Evolutionary conservation across 2,797 vertebrate species (phyloP), one percentile per base, ranked within the genome.

Genomic region (Aratinga solstitialis): DNA sequence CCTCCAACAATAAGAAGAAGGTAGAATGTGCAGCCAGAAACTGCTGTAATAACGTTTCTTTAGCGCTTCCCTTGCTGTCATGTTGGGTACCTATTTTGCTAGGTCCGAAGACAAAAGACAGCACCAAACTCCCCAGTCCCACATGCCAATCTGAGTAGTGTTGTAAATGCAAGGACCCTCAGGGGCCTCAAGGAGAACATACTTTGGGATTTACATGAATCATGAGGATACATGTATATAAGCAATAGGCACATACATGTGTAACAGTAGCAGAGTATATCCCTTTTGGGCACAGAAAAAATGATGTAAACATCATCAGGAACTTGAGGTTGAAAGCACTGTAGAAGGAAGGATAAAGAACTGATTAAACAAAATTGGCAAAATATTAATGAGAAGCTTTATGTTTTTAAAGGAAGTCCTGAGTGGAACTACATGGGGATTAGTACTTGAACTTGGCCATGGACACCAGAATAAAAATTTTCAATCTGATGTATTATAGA

Each of bases 391-490:
- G 18, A 88, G 75, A 90, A 48, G 54, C 56, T 78, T 94, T 82
- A 76, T 48, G 42, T 51, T 94, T 90, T 93, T 68, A 82, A 89
- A 80, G 43, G 68, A 87, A 90, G 65, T 47, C 27, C 26, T 45
- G 38, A 95, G 67, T 45, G 17, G 62, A 90, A 93, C 36, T 81
- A 74, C 32, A 56, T 22, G 81, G 29, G 29, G 79, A 85, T 82
- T 84, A 18, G 32, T 91, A 91, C 45, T 90, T 93, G 86, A 96
- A 96, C 88, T 95, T 97, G 80, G 89, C 69, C 32, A 59, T 27
- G 42, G 51, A 91, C 9, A 21, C 23, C 14, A 20, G 53, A 74
- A 84, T 54, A 87, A 90, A 88, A 82, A 77, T 29, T 20, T 78
- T 78, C 79, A 81, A 4, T 77, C 72, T 90, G 53, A 88, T 42